phyloP scores from a whole-genome alignment of 2,888 invertebrate genomes.

The Aphodius sticticus region DNA sequence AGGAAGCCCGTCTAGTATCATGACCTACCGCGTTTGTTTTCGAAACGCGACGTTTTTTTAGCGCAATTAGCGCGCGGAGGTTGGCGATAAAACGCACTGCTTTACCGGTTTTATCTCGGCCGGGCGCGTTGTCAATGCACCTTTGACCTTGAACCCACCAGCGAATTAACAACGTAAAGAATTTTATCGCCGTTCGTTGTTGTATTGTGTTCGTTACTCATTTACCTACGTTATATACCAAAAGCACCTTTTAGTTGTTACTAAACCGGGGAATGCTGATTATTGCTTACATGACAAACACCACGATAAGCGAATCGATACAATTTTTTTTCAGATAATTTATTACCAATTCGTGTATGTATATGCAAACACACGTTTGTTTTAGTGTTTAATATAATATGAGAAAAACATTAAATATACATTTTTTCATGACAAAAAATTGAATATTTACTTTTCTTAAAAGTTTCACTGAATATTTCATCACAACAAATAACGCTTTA shows the following conservation, averaged over 20 bases:
- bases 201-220: neutral
- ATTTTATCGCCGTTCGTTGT: neutral
- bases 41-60: constrained; percentile 9
- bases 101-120: neutral
- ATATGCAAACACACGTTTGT: neutral
- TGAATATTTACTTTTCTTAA: too few relatives aligned
- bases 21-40: constrained; percentile 34
- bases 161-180: neutral
- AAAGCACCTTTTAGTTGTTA: neutral
- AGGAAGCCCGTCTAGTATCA: constrained; percentile 24
- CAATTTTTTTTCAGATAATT: neutral
- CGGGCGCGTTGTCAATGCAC: neutral
- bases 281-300: neutral
- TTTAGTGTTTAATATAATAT: neutral
- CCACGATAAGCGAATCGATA: neutral
- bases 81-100: neutral
- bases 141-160: constrained; percentile 4
- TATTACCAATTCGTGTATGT: neutral
- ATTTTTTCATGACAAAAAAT: too few relatives aligned
- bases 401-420: too few relatives aligned
- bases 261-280: neutral
- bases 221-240: neutral
- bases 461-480: too few relatives aligned
- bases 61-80: neutral
- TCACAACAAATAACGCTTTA: too few relatives aligned